A percentile compares a stretch with the other conserved stretches of the same genome.
These are phyloP conservation scores for Globodera rostochiensis DNA, from an alignment of 1,140 invertebrate species.

Conservation along the genomic window DNA sequence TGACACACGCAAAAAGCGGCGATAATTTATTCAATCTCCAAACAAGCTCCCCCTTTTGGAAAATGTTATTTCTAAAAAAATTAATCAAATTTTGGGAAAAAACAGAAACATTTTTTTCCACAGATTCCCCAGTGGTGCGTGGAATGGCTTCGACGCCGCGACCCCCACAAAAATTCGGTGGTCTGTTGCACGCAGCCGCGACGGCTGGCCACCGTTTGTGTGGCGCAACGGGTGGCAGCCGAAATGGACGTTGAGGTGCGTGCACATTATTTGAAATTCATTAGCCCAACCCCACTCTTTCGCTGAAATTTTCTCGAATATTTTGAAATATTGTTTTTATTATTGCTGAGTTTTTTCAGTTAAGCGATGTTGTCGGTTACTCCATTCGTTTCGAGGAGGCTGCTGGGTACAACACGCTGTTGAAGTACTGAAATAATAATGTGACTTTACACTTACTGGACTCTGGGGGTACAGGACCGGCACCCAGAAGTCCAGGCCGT, in stretches of 20 bases:
- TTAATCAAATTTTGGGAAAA: not conserved
- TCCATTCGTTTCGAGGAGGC: conserved; percentile 79
- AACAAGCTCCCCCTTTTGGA: no score
- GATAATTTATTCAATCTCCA: no score
- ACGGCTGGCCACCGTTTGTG: conserved; percentile 91
- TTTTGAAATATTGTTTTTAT: not conserved
- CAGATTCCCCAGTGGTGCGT: conserved; percentile 78
- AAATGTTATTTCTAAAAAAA: not conserved
- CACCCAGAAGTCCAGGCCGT: no score
- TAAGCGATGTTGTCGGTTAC: conserved; percentile 73
- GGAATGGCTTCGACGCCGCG: conserved; percentile 74
- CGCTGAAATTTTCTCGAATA: not conserved
- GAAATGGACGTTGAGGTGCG: conserved; percentile 73
- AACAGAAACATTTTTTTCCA: not conserved
- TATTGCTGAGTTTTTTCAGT: conserved; percentile 26
- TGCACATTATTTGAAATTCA: not conserved
- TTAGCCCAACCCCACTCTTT: not conserved
- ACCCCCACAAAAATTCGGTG: conserved; percentile 35
- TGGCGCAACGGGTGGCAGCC: conserved; percentile 80
- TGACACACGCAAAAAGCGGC: no score
- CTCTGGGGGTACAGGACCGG: no score
- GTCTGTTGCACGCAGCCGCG: conserved; percentile 91
- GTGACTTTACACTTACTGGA: no score
- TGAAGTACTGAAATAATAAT: conserved; percentile 71
- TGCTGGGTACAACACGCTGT: conserved; percentile 74